Evolutionary conservation across 2,797 vertebrate species (phyloP), one percentile per base, ranked within the genome.

Genomic region (Takifugu rubripes): DNA sequence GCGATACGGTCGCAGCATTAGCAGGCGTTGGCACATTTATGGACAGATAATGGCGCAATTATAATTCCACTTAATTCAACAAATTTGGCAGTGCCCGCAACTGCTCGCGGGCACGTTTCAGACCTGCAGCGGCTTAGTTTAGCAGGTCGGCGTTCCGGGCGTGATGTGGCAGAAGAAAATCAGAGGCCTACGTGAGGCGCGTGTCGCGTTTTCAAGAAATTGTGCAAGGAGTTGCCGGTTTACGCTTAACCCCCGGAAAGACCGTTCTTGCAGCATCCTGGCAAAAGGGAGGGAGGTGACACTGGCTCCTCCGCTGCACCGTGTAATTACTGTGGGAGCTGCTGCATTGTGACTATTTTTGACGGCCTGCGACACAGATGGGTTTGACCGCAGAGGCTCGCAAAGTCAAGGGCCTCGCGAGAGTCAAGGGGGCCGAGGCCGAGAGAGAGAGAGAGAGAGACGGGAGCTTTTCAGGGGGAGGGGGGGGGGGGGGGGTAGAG

Each of bases 311-410:
- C 75, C 68, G 57, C 75, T 84, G 85, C 78, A 84, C 78, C 78
- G 85, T 91, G 84, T 87, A 90, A 92, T 92, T 91, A 92, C 79
- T 72, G 75, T 64, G 83, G 78, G 79, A 83, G 84, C 85, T 81
- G 84, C 87, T 88, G 87, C 78, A 91, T 91, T 90, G 89, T 89
- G 87, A 84, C 88, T 91, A 91, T 89, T 92, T 91, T 87, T 70
- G 88, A 91, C 84, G 79, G 69, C 73, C 86, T 84, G 82, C 68
- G 81, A 88, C 87, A 88, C 85, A 88, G 86, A 90, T 87, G 88
- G 83, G 87, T 88, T 80, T 81, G 79, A 90, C 89, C 88, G 62
- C 90, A 89, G 77, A 83, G 74, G 56, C 87, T 85, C 56, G 53
- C 78, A 78, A 71, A 86, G 77, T 85, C 77, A 72, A 84, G 79